These are phyloP conservation scores for Drosophila rubida DNA, from an alignment of 2,888 invertebrate genomes.

Conservation along the genomic window DNA sequence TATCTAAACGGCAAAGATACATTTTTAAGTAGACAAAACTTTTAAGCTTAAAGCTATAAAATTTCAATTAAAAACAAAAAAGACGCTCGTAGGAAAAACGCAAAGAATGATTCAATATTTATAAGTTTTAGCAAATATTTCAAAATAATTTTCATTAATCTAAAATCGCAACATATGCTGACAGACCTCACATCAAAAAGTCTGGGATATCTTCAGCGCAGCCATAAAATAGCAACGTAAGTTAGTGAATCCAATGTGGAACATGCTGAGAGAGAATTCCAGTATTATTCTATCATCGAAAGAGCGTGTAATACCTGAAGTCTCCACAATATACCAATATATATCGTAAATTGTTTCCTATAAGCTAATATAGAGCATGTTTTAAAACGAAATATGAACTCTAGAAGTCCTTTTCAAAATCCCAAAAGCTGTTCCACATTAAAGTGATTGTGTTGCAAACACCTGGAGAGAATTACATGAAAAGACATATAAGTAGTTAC, in stretches of 20 bases:
- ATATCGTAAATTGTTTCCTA: constrained; percentile 31
- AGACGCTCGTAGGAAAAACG: constrained; percentile 44
- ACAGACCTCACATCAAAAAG: constrained; percentile 18
- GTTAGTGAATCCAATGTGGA: constrained; percentile 56
- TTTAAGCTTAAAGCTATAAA: constrained; percentile 39
- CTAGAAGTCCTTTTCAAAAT: constrained; percentile 45
- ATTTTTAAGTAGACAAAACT: constrained; percentile 50
- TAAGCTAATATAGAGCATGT: constrained; percentile 25
- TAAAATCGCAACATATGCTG: constrained; percentile 24
- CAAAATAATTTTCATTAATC: constrained; percentile 32
- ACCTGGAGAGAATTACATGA: constrained; percentile 74
- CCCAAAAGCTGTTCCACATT: constrained; percentile 68
- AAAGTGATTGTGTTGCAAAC: constrained; percentile 79
- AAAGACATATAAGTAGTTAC: constrained; percentile 74
- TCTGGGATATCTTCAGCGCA: constrained; percentile 29
- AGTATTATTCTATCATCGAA: constrained; percentile 57
- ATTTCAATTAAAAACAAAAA: constrained; percentile 51
- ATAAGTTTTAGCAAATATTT: constrained; percentile 43
- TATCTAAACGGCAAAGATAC: constrained; percentile 26
- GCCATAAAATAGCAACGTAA: constrained; percentile 61
- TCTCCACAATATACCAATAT: background rate
- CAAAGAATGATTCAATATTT: constrained; percentile 24
- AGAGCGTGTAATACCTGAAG: constrained; percentile 3
- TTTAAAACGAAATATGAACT: constrained; percentile 40
- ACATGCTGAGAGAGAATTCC: constrained; percentile 42